Evolutionary conservation across 2,888 invertebrate species (phyloP).

Genomic region (Acronicta alni): DNA sequence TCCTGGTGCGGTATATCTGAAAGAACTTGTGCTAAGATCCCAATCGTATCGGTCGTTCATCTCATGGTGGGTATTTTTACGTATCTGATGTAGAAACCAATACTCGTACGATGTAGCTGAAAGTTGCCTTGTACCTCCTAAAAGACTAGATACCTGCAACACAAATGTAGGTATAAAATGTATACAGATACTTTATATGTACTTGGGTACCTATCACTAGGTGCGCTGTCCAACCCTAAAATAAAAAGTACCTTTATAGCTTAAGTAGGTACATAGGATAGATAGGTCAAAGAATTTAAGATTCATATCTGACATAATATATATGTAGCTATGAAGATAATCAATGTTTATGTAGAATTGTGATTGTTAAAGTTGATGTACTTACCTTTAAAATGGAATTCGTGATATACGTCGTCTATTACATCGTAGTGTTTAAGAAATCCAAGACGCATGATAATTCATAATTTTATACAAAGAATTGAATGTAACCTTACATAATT

Average conservation of each 20-base stretch:
- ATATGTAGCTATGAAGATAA: conserved; percentile 21
- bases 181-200: conserved; percentile 36
- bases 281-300: conserved; percentile 43
- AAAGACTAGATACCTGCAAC: conserved; percentile 52
- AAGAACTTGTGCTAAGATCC: conserved; percentile 41
- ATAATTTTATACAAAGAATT: conserved; percentile 73
- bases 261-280: conserved; percentile 45
- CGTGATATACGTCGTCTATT: conserved; percentile 55
- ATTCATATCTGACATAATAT: conserved; percentile 44
- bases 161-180: conserved; percentile 42
- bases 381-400: conserved; percentile 46
- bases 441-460: conserved; percentile 58
- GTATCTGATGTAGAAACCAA: conserved; percentile 31
- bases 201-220: conserved; percentile 27
- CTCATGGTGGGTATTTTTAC: conserved; percentile 21
- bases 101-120: conserved; percentile 38
- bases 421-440: conserved; percentile 58
- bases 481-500: conserved; percentile 66
- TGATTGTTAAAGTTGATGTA: conserved; percentile 53
- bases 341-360: conserved; percentile 19
- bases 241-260: conserved; percentile 36
- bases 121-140: conserved; percentile 57
- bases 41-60: conserved; percentile 20
- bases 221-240: conserved; percentile 50
- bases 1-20: conserved; percentile 30